phyloP scores from a whole-genome alignment of 2,113 vertebrate species.

The Cepphus grylle region DNA sequence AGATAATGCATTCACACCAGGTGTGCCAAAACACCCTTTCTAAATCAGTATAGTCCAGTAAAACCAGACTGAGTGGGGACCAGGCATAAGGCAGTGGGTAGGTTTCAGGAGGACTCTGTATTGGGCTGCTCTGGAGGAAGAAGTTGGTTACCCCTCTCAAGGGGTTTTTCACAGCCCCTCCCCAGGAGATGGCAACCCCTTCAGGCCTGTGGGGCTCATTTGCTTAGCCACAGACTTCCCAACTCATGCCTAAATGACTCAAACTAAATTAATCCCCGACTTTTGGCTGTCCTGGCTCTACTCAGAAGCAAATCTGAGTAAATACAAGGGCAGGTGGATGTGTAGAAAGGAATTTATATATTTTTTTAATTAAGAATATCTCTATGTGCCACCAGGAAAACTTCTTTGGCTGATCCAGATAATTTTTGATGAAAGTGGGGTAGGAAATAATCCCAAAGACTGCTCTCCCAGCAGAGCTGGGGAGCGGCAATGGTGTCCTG shows the following conservation, averaged over 20 bases:
- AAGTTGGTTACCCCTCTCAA: background rate
- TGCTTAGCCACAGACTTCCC: background rate
- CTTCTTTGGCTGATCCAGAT: background rate
- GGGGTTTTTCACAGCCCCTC: background rate
- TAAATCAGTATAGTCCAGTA: background rate
- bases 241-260: background rate
- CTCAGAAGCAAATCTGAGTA: background rate
- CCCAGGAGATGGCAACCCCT: background rate
- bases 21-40: background rate
- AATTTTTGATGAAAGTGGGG: background rate
- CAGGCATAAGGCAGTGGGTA: background rate
- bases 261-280: background rate
- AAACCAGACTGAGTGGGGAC: background rate
- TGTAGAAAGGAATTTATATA: background rate
- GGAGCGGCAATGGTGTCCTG: background rate
- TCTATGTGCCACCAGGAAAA: background rate
- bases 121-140: background rate
- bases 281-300: background rate
- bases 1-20: background rate
- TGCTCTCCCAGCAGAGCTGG: background rate
- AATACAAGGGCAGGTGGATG: background rate
- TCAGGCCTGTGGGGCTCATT: background rate
- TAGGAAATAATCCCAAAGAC: background rate
- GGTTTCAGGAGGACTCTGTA: background rate
- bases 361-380: background rate